Evolutionary conservation across 2,888 invertebrate species (phyloP).

Genomic region (Pogonocherus hispidulus): DNA sequence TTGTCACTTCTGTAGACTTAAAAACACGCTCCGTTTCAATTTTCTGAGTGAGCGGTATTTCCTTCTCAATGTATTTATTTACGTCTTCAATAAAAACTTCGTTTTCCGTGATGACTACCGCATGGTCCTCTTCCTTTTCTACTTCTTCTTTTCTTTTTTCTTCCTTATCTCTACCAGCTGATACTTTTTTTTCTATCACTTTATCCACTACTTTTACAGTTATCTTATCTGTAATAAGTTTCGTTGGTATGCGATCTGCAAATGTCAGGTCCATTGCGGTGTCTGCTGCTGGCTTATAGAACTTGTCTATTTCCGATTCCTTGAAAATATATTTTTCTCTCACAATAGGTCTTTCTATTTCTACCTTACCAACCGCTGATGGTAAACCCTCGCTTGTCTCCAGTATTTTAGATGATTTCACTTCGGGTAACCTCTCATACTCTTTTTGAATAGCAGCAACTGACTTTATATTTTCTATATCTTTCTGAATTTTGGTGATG

Average conservation of each 20-base stretch:
- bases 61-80: constrained; percentile 1
- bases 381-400: too few species aligned
- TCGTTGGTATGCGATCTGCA: background rate
- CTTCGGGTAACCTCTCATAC: background rate
- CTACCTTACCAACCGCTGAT: background rate
- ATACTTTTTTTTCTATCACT: constrained; percentile 3
- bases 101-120: background rate
- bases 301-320: background rate
- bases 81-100: background rate
- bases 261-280: constrained; percentile 5
- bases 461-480: constrained; percentile 22
- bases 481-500: constrained; percentile 21
- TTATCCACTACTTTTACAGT: constrained; percentile 1
- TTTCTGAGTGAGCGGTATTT: background rate
- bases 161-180: background rate
- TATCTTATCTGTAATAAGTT: background rate
- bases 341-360: background rate
- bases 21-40: background rate
- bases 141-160: background rate
- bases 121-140: background rate
- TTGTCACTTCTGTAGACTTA: background rate
- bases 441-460: background rate
- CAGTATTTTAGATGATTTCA: too few species aligned
- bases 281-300: constrained; percentile 23
- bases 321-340: background rate